Conservation (phyloP, 1,140 invertebrate genomes). For the Cheumatopsyche charites region DNA sequence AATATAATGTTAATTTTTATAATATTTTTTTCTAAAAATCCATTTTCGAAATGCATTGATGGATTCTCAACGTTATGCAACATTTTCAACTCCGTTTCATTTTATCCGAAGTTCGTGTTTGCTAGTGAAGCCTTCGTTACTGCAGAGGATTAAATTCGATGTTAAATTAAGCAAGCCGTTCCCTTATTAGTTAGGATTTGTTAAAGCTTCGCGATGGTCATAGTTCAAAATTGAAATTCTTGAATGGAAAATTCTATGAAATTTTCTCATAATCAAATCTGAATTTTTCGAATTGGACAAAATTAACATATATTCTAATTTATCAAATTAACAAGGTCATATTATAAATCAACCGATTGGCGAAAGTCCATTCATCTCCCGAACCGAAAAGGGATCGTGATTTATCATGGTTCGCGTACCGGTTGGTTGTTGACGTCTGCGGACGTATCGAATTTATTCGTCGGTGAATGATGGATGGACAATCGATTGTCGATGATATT, state of each 20-base stretch:
- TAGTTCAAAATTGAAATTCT: constrained; percentile 4
- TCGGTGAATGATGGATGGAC: constrained; percentile 4
- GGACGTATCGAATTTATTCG: constrained; percentile 9
- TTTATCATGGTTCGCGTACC: neutral
- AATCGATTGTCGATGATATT: constrained; percentile 1
- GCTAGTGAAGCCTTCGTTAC: constrained; percentile 26
- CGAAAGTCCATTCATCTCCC: too few species aligned
- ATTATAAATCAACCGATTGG: too few species aligned
- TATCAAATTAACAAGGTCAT: too few species aligned
- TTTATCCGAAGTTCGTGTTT: neutral
- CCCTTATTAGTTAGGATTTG: constrained; percentile 33
- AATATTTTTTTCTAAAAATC: too few species aligned
- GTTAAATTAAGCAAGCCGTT: constrained; percentile 27
- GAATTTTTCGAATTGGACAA: neutral
- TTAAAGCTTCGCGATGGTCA: constrained; percentile 16
- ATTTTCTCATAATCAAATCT: neutral
- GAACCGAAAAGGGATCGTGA: neutral
- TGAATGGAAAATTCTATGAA: too few species aligned
- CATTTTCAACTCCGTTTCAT: neutral
- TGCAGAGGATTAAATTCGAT: constrained; percentile 31
- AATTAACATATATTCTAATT: too few species aligned
- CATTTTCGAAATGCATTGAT: too few species aligned
- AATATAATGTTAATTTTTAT: too few species aligned
- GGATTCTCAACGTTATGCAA: too few species aligned
- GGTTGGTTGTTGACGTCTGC: neutral